phyloP scores from a whole-genome alignment of 2,113 vertebrate species.

The Rhineura floridana region DNA sequence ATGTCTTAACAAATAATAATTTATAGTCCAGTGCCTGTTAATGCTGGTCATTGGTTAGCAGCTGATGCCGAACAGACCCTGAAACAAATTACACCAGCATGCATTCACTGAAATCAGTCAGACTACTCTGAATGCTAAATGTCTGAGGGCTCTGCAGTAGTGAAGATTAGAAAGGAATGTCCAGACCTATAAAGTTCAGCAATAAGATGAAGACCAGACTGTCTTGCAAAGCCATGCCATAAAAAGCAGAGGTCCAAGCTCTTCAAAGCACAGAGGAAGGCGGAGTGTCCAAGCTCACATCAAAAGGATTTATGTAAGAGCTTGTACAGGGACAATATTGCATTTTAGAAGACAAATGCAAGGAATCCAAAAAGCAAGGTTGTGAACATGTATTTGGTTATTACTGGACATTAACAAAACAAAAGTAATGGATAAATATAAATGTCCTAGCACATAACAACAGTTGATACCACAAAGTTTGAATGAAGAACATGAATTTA shows the following conservation, averaged over 20 bases:
- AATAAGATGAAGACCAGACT: neutral
- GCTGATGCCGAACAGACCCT: neutral
- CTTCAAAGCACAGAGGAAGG: neutral
- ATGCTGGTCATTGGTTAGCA: neutral
- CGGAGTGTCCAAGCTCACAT: neutral
- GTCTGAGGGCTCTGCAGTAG: neutral
- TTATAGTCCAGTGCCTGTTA: neutral
- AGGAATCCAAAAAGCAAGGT: neutral
- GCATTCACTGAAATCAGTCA: neutral
- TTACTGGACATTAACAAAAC: neutral
- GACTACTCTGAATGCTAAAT: neutral
- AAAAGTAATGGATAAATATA: neutral
- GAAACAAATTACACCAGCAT: neutral
- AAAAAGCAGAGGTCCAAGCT: neutral
- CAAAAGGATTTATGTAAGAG: neutral
- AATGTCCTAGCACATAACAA: neutral
- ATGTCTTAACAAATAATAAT: neutral
- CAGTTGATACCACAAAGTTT: neutral
- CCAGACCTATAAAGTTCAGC: neutral
- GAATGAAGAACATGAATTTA: constrained; percentile 8
- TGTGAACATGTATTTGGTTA: rapidly evolving
- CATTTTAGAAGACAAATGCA: neutral
- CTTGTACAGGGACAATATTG: neutral
- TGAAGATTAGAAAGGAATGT: neutral
- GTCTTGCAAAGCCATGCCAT: constrained; percentile 5